These are phyloP conservation scores for Formica selysi DNA, from an alignment of 1,140 invertebrate species.

Conservation along the genomic window DNA sequence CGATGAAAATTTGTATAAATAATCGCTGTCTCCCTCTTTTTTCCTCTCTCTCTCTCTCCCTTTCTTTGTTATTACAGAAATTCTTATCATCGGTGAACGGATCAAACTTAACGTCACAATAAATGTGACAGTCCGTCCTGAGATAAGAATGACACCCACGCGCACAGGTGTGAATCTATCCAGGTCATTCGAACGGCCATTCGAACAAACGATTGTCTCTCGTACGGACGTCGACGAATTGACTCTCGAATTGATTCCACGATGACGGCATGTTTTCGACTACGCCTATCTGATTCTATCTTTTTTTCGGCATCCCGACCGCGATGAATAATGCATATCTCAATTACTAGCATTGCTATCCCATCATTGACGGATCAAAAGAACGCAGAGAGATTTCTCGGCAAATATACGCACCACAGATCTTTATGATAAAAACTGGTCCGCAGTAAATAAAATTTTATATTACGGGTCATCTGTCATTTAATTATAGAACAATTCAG, in stretches of 20 bases:
- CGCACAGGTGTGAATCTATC: constrained; percentile 73
- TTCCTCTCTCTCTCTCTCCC: background rate
- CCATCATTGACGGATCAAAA: constrained; percentile 39
- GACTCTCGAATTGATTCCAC: constrained; percentile 48
- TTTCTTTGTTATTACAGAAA: constrained; percentile 38
- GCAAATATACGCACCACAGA: no score
- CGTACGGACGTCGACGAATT: constrained; percentile 28
- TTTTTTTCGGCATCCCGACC: constrained; percentile 37
- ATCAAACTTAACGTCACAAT: constrained; percentile 38
- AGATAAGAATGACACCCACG: constrained; percentile 67
- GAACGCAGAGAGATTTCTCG: background rate
- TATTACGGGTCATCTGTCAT: background rate
- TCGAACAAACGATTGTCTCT: constrained; percentile 27
- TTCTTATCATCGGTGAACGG: constrained; percentile 56
- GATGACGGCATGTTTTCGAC: constrained; percentile 54
- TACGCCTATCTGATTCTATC: constrained; percentile 46
- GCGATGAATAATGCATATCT: constrained; percentile 69
- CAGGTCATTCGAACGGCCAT: constrained; percentile 21
- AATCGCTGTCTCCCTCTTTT: background rate
- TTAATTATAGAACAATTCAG: background rate
- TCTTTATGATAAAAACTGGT: background rate
- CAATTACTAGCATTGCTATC: constrained; percentile 60
- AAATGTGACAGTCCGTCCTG: constrained; percentile 49
- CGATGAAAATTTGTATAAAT: background rate
- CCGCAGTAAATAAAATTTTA: background rate